Conservation (phyloP, 1,140 invertebrate genomes). For the Holotrichia oblita region DNA sequence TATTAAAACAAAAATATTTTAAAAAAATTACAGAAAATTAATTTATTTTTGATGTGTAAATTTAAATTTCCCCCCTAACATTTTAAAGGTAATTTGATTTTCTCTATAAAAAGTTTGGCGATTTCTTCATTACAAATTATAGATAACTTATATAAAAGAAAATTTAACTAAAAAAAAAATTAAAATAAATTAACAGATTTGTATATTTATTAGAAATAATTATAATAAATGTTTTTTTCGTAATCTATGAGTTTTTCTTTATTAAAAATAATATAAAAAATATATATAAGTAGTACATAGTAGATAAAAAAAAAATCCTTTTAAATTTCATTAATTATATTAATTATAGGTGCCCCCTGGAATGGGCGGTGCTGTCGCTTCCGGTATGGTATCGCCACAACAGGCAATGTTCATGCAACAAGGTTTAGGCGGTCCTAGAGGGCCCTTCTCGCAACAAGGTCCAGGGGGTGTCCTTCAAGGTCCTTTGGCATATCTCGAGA, state of each 20-base stretch:
- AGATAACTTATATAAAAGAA: neutral
- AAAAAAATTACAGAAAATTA: neutral
- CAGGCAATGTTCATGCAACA: constrained; percentile 69
- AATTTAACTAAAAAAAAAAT: constrained; percentile 30
- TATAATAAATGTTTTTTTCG: constrained; percentile 34
- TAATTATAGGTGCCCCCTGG: constrained; percentile 57
- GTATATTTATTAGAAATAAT: constrained; percentile 28
- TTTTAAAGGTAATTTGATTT: neutral
- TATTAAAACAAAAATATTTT: neutral
- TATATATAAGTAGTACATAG: neutral
- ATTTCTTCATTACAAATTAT: constrained; percentile 13
- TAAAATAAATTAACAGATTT: constrained; percentile 22
- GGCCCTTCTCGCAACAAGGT: constrained; percentile 60
- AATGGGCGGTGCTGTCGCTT: constrained; percentile 55
- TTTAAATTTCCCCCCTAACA: neutral
- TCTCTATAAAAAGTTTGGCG: neutral
- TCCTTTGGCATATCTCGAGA: constrained; percentile 80
- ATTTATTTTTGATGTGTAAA: neutral
- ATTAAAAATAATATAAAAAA: constrained; percentile 9
- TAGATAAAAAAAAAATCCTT: neutral
- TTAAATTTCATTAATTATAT: neutral
- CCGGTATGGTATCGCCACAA: constrained; percentile 59
- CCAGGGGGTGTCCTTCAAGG: constrained; percentile 71
- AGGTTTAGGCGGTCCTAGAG: constrained; percentile 58
- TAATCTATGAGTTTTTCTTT: constrained; percentile 28